These are phyloP conservation scores for Seriola rivoliana DNA, from an alignment of 2,113 vertebrate species.

Conservation along the genomic window DNA sequence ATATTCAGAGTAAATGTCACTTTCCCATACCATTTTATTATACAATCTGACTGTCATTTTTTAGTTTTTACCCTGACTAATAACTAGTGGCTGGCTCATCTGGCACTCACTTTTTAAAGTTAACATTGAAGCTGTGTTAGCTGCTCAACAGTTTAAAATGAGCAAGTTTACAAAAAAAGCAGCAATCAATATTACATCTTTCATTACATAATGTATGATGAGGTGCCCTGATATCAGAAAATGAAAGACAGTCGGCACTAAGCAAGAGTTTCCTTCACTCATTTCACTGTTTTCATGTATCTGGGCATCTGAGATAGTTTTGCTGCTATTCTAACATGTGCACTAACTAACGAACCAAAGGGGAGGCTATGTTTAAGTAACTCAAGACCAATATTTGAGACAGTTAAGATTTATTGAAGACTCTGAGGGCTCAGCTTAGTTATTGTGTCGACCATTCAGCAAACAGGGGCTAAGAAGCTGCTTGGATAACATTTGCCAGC, in stretches of 20 bases:
- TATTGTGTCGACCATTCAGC: not conserved
- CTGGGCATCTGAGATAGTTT: not conserved
- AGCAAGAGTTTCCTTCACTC: not conserved
- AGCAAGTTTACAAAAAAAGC: not conserved
- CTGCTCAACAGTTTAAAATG: not conserved
- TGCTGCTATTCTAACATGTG: not conserved
- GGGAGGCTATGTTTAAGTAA: not conserved
- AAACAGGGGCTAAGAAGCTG: not conserved
- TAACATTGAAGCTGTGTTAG: too few relatives aligned
- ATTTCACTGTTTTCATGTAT: constrained; percentile 9
- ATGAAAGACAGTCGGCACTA: not conserved
- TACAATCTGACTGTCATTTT: too few relatives aligned
- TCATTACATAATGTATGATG: not conserved
- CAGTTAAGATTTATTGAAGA: constrained; percentile 4
- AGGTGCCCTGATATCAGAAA: not conserved
- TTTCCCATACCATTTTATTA: not conserved
- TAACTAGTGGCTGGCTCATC: not conserved
- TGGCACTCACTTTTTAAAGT: too few relatives aligned
- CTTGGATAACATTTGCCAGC: not conserved
- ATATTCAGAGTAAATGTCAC: not conserved
- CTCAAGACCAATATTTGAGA: not conserved
- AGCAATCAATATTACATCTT: not conserved
- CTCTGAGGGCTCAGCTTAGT: not conserved
- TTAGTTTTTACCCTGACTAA: not conserved
- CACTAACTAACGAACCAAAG: not conserved